These are phyloP conservation scores for Cactoblastis cactorum DNA, from an alignment of 2,888 invertebrate genomes.

Conservation along the genomic window DNA sequence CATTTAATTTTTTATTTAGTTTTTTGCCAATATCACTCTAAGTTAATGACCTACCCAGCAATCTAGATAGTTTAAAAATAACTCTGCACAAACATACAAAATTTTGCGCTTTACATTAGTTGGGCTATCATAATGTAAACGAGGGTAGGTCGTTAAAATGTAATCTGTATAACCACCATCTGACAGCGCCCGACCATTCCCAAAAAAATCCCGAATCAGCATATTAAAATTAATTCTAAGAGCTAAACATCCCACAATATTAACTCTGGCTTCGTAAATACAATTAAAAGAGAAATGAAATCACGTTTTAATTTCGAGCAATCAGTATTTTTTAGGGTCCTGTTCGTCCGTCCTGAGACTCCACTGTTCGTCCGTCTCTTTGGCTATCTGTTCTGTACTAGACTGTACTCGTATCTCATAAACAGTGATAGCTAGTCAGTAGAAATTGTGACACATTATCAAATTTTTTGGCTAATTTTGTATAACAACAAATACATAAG, in stretches of 20 bases:
- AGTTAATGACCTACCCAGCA: neutral
- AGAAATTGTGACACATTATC: no score
- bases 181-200: slow-evolving; percentile 5
- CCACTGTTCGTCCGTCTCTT: no score
- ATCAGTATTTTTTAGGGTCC: neutral
- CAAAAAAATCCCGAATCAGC: slow-evolving; percentile 1
- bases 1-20: no score
- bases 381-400: no score
- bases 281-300: slow-evolving; percentile 9
- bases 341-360: no score
- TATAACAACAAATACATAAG: no score
- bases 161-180: slow-evolving; percentile 19
- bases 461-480: no score
- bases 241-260: slow-evolving; percentile 9
- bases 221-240: slow-evolving; percentile 13
- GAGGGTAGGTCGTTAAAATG: slow-evolving; percentile 18
- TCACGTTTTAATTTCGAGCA: slow-evolving; percentile 8
- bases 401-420: no score
- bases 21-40: neutral
- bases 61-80: neutral
- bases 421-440: no score
- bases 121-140: neutral
- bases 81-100: slow-evolving; percentile 3
- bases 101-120: slow-evolving; percentile 4
- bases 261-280: slow-evolving; percentile 11